Evolutionary conservation across 2,113 vertebrate species (phyloP).

Genomic region (Oreochromis spilurus): DNA sequence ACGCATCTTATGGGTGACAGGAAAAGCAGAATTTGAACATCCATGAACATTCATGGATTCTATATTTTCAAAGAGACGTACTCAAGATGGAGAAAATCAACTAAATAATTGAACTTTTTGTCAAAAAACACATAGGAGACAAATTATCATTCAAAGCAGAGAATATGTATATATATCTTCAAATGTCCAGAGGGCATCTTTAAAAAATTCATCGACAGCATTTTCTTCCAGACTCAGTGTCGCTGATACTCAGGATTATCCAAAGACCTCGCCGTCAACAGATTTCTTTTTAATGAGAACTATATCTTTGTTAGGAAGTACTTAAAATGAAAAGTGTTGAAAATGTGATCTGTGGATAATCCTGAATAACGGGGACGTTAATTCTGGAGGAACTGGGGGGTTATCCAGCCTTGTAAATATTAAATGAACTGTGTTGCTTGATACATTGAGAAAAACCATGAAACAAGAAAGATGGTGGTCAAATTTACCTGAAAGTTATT

Average conservation of each 20-base stretch:
- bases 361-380: not conserved
- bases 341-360: not conserved
- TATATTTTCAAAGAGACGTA: not conserved
- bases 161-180: not conserved
- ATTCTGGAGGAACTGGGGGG: not conserved
- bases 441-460: not conserved
- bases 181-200: not conserved
- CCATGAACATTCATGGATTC: not conserved
- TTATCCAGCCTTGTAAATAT: not conserved
- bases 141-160: not conserved
- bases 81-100: not conserved
- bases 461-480: not conserved
- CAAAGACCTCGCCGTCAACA: not conserved
- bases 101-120: not conserved
- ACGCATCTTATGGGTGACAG: not conserved
- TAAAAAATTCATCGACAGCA: not conserved
- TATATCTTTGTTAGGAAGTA: not conserved
- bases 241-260: not conserved
- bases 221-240: not conserved
- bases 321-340: not conserved
- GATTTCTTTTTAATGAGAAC: not conserved
- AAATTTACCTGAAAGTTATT: not conserved
- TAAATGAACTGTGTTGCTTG: not conserved
- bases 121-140: not conserved
- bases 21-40: not conserved